Evolutionary conservation across 2,888 invertebrate species (phyloP).

Genomic region (Volucella inflata): DNA sequence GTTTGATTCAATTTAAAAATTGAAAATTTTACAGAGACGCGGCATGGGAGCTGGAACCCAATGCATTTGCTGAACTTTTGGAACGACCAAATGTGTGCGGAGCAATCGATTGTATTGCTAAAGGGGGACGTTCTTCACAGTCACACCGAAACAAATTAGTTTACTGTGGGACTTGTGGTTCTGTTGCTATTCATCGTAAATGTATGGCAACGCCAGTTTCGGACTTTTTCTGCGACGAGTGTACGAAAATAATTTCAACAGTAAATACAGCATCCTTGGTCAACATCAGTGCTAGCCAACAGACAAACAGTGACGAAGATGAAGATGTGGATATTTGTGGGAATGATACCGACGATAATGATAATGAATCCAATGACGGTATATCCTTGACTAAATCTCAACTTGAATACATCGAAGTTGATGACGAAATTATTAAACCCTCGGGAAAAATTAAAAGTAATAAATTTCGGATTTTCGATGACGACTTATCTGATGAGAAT

Average conservation of each 20-base stretch:
- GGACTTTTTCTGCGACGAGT: constrained; percentile 50
- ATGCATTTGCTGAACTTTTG: constrained; percentile 90
- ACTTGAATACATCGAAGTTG: background rate
- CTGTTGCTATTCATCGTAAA: constrained; percentile 74
- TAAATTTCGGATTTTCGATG: constrained; percentile 4
- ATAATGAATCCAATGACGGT: constrained; percentile 5
- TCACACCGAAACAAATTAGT: constrained; percentile 73
- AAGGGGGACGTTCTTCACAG: constrained; percentile 84
- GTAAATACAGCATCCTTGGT: constrained; percentile 15
- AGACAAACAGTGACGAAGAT: constrained; percentile 31
- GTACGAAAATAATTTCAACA: constrained; percentile 4
- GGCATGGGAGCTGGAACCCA: constrained; percentile 91
- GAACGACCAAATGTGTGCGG: constrained; percentile 87
- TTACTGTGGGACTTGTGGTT: constrained; percentile 80
- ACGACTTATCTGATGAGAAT: background rate
- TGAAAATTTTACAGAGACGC: constrained; percentile 87
- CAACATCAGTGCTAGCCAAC: constrained; percentile 44
- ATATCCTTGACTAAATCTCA: background rate
- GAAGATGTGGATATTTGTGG: constrained; percentile 59
- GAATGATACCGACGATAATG: background rate
- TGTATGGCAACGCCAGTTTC: constrained; percentile 44
- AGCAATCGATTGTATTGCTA: constrained; percentile 86
- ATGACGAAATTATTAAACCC: background rate
- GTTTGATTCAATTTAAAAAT: background rate
- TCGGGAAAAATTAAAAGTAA: background rate